Base-by-base conservation (phyloP, 64 coral and sea anemone genomes). In the Platygyra sinensis region DNA sequence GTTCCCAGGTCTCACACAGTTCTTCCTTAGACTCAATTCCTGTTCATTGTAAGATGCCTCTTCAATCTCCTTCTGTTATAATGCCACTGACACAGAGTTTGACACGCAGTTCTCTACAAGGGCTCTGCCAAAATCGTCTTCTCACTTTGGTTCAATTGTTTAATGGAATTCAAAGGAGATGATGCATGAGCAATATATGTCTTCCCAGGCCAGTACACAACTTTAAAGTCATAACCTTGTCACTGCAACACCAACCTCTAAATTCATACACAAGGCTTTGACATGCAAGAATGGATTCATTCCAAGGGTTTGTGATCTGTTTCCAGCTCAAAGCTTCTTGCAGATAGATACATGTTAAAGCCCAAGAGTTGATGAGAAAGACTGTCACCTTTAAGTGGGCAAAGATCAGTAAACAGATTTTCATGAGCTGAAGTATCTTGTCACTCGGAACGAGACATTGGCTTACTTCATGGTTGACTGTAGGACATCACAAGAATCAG, bases 41-140 rank as follows among this genome's bases (percentile, higher is more conserved):
- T 65, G 31, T n/a, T 89, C 72, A 64, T 86, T 90, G 16, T 94
- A 72, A 11, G 87, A 94, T 19, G 73, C 92, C 27, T 55, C 30
- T 72, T 94, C 87, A 78, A 94, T 78, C 69, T 77, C 59, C 60
- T 52, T 77, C 9, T 80, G 78, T 10, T 30, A 62, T 54, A 90
- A 83, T 30, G 92, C 87, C 39, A 59, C 67, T 30, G 92, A 87
- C 42, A 46, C 89, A 52, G 89, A n/a, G n/a, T n/a, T n/a, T n/a
- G n/a, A n/a, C 57, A 61, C 76, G 28, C 73, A 60, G 29, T 84
- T 32, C 17, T 75, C 27, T 24, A 78, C 87, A 42, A 94, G 18
- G 42, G 42, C 77, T 72, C 50, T 60, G 18, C 73, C 61, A 24
- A 20, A 67, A 18, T 25, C 5, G 4, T 72, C 24, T 79, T 20